Base-by-base conservation (phyloP, 2,888 invertebrate genomes). In the Megalurothrips usitatus region DNA sequence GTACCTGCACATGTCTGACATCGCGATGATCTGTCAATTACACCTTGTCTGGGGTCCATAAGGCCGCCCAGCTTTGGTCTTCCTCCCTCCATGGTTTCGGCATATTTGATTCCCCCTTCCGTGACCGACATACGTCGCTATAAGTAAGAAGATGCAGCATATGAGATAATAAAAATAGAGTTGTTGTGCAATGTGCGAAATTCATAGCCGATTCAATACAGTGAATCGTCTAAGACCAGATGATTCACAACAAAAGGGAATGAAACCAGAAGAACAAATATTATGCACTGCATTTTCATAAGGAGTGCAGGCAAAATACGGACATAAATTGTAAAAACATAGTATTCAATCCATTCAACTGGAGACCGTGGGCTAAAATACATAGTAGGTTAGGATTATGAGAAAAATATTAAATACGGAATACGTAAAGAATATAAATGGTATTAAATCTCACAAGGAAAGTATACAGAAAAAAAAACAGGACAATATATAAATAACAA, bases 1-100 rank as follows among this genome's bases (percentile, higher is more conserved):
- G 80, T 82, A 86, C 87, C 96, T 83, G 98, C 97, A 87, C 98
- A 98, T 0, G 98, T 98, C 87, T 96, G 96, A 86, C 98, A 98
- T 82, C 97, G 90, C 4, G 97, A 96, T 85, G 92, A 93, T 84
- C 98, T 91, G 87, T 99, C 99, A 78, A 98, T 96, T 82, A 98
- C 98, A 85, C 99, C 99, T 89, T 99, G 99, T 81, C 99, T 90
- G 0, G 99, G 99, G 88, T 99, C 99, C 99, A 99, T 99, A 83
- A 99, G 92, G 49, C 99, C 99, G 0, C 98, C 98, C 82, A 98
- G 88, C 87, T 99, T 99, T 0, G 99, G 99, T 79, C 98, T 92
- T 34, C 99, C 99, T 80, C 98, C 98, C 89, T 99, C 99, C 94
- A 98, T 96, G 0, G 98, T 97, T 89, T 99, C 99, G 2, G 99